Conservation (phyloP, 2,888 invertebrate species). For the Diaperis boleti region DNA sequence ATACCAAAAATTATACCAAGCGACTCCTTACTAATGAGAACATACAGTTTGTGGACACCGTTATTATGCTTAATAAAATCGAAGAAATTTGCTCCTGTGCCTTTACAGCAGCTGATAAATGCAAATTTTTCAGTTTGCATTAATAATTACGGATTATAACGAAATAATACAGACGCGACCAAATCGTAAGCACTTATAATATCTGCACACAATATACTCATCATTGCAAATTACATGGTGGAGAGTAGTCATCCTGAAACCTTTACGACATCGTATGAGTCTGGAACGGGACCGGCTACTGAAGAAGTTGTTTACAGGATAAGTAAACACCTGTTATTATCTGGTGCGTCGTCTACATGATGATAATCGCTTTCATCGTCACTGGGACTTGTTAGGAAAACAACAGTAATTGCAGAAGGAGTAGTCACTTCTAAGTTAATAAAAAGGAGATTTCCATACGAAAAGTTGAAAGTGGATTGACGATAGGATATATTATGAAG, state of each 20-base stretch:
- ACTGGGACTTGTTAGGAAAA: not conserved
- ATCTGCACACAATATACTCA: slow-evolving; percentile 47
- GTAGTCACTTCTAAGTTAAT: no score
- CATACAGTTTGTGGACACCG: no score
- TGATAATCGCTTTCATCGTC: slow-evolving; percentile 15
- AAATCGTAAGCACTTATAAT: slow-evolving; percentile 44
- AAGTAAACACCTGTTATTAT: slow-evolving; percentile 30
- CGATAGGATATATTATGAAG: not conserved
- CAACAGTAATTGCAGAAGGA: not conserved
- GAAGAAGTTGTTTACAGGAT: slow-evolving; percentile 36
- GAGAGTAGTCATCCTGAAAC: slow-evolving; percentile 41
- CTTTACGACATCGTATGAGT: slow-evolving; percentile 47
- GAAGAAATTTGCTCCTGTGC: no score
- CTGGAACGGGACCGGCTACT: slow-evolving; percentile 32
- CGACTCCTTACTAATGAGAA: no score
- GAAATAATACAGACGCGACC: slow-evolving; percentile 20
- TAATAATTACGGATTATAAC: slow-evolving; percentile 27
- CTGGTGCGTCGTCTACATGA: not conserved
- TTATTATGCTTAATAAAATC: no score
- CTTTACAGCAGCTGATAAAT: no score
- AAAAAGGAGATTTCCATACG: not conserved
- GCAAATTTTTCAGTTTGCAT: no score
- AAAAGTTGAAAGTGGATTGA: not conserved
- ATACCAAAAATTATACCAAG: no score
- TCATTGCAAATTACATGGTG: slow-evolving; percentile 50